Evolutionary conservation across 2,113 vertebrate species (phyloP).

Genomic region (Embiotoca jacksoni): DNA sequence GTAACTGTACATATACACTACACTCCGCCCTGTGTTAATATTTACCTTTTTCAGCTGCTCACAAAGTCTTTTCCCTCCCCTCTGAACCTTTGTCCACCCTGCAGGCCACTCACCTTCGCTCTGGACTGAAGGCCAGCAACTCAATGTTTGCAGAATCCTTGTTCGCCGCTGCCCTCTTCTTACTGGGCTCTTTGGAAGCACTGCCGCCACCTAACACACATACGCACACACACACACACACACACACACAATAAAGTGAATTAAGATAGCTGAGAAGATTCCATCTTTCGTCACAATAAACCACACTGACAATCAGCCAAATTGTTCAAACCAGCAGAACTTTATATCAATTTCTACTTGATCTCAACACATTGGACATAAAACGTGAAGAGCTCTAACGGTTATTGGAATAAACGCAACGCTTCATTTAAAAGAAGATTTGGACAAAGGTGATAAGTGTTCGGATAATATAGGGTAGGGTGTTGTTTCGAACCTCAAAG

Average conservation of each 20-base stretch:
- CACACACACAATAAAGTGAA: not conserved
- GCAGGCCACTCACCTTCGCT: conserved; percentile 86
- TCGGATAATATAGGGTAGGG: not conserved
- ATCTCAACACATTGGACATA: too few relatives aligned
- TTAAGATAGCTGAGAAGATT: not conserved
- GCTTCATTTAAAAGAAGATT: too few relatives aligned
- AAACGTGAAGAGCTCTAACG: too few relatives aligned
- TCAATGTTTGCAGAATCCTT: conserved; percentile 71
- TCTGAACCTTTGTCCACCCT: not conserved
- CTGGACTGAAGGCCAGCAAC: conserved; percentile 86
- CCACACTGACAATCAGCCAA: not conserved
- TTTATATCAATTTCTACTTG: too few relatives aligned
- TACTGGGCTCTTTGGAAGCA: conserved; percentile 74
- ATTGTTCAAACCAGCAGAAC: not conserved
- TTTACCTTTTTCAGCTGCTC: not conserved
- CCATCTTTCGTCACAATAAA: not conserved
- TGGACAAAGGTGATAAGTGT: too few relatives aligned
- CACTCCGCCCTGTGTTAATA: not conserved
- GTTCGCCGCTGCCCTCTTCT: conserved; percentile 69
- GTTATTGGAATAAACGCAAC: too few relatives aligned
- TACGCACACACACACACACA: conserved; percentile 28
- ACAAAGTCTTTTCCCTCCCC: not conserved
- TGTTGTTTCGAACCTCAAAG: not conserved
- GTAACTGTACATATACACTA: not conserved
- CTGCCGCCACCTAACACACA: conserved; percentile 70